phyloP scores from a whole-genome alignment of 2,888 invertebrate species.

The Acanthosepion pharaonis region DNA sequence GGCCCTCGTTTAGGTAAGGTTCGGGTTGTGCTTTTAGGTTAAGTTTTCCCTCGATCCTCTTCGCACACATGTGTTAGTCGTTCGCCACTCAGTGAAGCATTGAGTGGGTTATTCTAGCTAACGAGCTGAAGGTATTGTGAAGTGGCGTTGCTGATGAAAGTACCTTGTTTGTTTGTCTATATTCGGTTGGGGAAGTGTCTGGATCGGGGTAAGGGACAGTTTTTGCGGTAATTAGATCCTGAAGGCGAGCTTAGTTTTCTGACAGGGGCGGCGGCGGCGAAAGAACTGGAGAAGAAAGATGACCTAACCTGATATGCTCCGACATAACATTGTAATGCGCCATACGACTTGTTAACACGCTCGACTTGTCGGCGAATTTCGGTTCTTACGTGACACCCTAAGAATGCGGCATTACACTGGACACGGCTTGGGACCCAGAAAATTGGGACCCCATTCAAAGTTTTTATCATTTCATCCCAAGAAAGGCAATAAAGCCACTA shows the following conservation, averaged over 20 bases:
- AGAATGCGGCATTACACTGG: too few relatives aligned
- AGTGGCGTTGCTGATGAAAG: neutral
- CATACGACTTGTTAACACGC: neutral
- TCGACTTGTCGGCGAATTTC: neutral
- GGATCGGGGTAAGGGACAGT: neutral
- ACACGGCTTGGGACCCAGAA: too few relatives aligned
- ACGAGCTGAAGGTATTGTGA: neutral
- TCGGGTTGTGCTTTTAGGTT: neutral
- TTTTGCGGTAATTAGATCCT: neutral
- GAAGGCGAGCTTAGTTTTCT: too few relatives aligned
- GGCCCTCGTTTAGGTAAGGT: neutral
- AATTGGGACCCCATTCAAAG: too few relatives aligned
- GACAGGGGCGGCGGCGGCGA: neutral
- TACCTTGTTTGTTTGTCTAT: conserved; percentile 21
- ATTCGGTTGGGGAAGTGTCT: neutral
- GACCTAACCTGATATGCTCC: neutral
- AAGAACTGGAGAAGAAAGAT: neutral
- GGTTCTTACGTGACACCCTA: neutral
- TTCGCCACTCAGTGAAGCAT: neutral
- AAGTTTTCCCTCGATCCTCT: neutral
- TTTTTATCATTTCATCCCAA: too few relatives aligned
- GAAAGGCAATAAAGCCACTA: too few relatives aligned
- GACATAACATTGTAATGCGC: neutral
- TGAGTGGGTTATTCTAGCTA: neutral
- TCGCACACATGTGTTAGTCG: neutral